phyloP scores from a whole-genome alignment of 2,113 vertebrate genomes.

The Eidolon helvum region DNA sequence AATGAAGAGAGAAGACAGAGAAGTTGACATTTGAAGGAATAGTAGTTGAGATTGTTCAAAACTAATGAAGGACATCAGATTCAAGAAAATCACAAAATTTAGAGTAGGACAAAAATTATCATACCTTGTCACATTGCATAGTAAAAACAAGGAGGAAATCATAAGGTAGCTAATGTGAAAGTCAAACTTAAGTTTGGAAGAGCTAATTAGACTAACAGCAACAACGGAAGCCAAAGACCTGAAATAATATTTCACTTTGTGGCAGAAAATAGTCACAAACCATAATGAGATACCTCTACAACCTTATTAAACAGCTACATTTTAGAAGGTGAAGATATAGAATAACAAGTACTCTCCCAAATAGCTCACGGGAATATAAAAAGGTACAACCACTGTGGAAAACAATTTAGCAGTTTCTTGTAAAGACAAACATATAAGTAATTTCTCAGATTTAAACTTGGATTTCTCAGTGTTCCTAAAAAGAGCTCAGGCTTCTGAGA shows the following conservation, averaged over 20 bases:
- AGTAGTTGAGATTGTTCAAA: background rate
- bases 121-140: background rate
- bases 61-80: background rate
- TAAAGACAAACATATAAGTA: background rate
- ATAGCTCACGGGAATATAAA: background rate
- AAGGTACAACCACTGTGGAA: background rate
- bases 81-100: background rate
- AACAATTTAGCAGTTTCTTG: background rate
- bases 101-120: background rate
- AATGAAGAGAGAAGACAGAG: background rate
- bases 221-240: background rate
- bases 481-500: background rate
- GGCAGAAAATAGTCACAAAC: background rate
- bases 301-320: background rate
- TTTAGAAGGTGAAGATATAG: background rate
- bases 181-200: background rate
- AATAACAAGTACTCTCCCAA: background rate
- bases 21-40: background rate
- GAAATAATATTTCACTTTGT: background rate
- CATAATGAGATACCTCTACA: background rate
- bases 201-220: background rate
- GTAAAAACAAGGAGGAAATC: background rate
- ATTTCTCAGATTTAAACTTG: background rate
- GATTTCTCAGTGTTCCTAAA: background rate
- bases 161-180: background rate